Percentiles rank a stretch among this genome's conserved stretches.
Evolutionary conservation across 2,888 invertebrate genomes (phyloP).

Genomic region (Drosophila affinis): DNA sequence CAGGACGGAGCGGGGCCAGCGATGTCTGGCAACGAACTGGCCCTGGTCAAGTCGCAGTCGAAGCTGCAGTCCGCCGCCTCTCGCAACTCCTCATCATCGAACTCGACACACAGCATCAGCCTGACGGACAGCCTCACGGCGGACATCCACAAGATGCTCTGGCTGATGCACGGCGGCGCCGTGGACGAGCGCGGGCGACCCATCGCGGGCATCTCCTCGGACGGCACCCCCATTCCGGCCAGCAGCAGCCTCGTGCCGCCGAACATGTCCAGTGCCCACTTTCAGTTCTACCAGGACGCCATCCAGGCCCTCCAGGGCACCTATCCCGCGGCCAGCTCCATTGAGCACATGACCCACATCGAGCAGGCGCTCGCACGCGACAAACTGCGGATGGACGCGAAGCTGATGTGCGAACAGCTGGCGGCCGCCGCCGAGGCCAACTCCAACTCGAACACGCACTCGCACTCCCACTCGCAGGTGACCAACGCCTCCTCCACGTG

Average conservation of each 20-base stretch:
- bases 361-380: slow-evolving; percentile 78
- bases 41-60: slow-evolving; percentile 80
- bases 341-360: slow-evolving; percentile 75
- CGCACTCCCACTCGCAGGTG: not conserved
- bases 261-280: slow-evolving; percentile 79
- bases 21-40: slow-evolving; percentile 71
- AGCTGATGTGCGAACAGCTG: slow-evolving; percentile 74
- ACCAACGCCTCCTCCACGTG: slow-evolving; percentile 27
- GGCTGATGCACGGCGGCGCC: slow-evolving; percentile 83
- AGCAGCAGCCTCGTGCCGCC: slow-evolving; percentile 65
- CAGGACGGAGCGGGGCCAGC: not conserved
- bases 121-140: slow-evolving; percentile 84
- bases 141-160: slow-evolving; percentile 82
- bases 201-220: slow-evolving; percentile 60
- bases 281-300: slow-evolving; percentile 81
- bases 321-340: slow-evolving; percentile 59
- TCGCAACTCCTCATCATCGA: slow-evolving; percentile 86
- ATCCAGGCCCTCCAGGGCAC: slow-evolving; percentile 74
- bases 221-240: slow-evolving; percentile 64
- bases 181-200: slow-evolving; percentile 78
- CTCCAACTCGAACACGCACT: slow-evolving; percentile 3
- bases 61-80: slow-evolving; percentile 85
- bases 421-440: slow-evolving; percentile 45
- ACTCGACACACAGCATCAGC: slow-evolving; percentile 86
- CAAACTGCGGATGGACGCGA: slow-evolving; percentile 74